Percentiles rank a stretch among this genome's conserved stretches.
phyloP scores from a whole-genome alignment of 2,888 invertebrate genomes.

The Muschampia plurimacula region DNA sequence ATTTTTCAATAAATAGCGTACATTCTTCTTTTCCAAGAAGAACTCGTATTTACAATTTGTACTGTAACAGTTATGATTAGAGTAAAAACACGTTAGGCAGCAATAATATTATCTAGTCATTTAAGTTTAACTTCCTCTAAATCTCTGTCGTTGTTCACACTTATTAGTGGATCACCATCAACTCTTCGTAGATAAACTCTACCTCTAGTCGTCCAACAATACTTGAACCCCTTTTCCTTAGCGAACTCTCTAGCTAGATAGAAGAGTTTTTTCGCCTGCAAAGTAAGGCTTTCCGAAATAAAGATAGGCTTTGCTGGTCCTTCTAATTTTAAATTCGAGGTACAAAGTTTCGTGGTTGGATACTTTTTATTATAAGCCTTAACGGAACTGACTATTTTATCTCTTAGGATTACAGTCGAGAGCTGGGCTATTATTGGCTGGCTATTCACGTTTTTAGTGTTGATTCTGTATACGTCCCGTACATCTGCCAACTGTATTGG shows the following conservation, averaged over 20 bases:
- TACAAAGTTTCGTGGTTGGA: constrained; percentile 20
- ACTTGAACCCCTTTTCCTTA: not conserved
- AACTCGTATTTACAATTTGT: too few species aligned
- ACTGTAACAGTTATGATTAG: too few species aligned
- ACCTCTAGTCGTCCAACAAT: constrained; percentile 2
- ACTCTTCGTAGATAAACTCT: constrained; percentile 18
- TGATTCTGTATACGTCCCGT: not conserved
- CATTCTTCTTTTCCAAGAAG: too few species aligned
- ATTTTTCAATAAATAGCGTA: too few species aligned
- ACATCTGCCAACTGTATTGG: not conserved
- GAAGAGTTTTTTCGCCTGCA: constrained; percentile 20
- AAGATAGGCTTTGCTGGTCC: constrained; percentile 2
- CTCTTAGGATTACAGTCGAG: constrained; percentile 10
- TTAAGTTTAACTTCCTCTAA: not conserved
- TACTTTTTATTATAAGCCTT: constrained; percentile 31
- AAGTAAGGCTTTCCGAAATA: constrained; percentile 30
- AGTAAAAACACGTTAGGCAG: too few species aligned
- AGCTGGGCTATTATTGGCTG: not conserved
- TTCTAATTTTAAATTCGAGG: constrained; percentile 17
- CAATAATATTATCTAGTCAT: not conserved
- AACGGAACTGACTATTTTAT: constrained; percentile 18
- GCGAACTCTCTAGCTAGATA: constrained; percentile 9
- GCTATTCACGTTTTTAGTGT: not conserved
- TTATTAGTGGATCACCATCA: constrained; percentile 1
- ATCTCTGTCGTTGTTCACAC: constrained; percentile 1